Conservation (phyloP, 2,113 vertebrate species). For the Scalopus aquaticus region DNA sequence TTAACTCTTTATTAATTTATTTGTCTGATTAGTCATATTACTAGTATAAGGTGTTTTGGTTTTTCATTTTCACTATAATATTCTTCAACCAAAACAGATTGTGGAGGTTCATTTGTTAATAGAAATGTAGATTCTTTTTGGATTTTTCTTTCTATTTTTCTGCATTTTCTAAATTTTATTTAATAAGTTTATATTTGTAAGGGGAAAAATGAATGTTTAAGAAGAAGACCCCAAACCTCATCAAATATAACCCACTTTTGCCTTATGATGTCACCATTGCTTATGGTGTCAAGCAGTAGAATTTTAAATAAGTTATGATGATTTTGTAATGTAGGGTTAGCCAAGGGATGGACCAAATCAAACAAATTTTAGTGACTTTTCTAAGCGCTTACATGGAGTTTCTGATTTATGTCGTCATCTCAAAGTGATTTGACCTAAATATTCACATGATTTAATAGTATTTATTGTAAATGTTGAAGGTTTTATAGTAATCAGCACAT, state of each 20-base stretch:
- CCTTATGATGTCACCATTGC: not conserved
- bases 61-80: not conserved
- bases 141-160: not conserved
- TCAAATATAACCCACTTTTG: not conserved
- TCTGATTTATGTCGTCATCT: constrained; percentile 3
- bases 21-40: not conserved
- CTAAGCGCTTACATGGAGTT: not conserved
- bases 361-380: constrained; percentile 28
- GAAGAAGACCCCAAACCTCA: not conserved
- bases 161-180: not conserved
- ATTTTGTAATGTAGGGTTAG: not conserved
- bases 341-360: not conserved
- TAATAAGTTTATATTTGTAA: not conserved
- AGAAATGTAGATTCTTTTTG: not conserved
- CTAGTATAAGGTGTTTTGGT: not conserved
- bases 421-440: constrained; percentile 11
- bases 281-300: not conserved
- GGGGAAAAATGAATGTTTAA: not conserved
- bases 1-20: not conserved
- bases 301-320: constrained; percentile 9
- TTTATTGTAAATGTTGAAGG: not conserved
- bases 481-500: not conserved
- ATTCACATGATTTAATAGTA: not conserved
- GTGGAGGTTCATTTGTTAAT: not conserved
- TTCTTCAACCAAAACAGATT: not conserved